Base-by-base conservation (phyloP, 37 sponge, comb jelly and placozoan species). In the Theonella swinhoei region DNA sequence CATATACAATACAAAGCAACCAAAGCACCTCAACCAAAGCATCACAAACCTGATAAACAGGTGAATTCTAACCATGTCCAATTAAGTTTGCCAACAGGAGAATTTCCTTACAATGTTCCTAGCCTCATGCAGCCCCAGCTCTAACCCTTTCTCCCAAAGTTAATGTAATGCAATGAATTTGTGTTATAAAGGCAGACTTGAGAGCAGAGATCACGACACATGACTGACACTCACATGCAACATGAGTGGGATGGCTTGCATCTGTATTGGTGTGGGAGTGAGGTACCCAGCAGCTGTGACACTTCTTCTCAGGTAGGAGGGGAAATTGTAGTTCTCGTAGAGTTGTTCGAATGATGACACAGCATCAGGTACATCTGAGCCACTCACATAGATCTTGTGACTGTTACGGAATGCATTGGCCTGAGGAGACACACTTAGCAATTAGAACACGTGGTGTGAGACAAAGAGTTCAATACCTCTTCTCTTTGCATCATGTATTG, bases 201-300 rank as follows among this genome's bases (percentile, higher is more conserved):
- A n/a, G n/a, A n/a, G n/a, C n/a, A n/a, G n/a, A n/a, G n/a, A n/a
- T n/a, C n/a, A n/a, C n/a, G n/a, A n/a, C n/a, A n/a, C n/a, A n/a
- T n/a, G n/a, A n/a, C n/a, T n/a, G n/a, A n/a, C 17, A 33, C 88
- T 40, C 36, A 95, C 96, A 20, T 85, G 77, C 71, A 97, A 72
- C 88, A 97, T 87, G 3, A 97, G 82, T 7, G 95, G 98, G 3
- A 92, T 90, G 17, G 91, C 89, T 70, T 97, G 98, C 98, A 97
- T 97, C 78, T 97, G 98, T 43, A 97, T 86, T 37, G 98, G 98
- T 42, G 98, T 95, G 25, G 98, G 98, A 30, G 66, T 72, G 1
- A 4, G 28, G 72, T 92, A 95, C 20, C 93, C 93, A 82, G 84
- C 64, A 19, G 67, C 34, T 0, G 59, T 47, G 25, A 95, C 59